Base-by-base conservation (phyloP, 92 coral and sea anemone species). In the Phenganax marumi region DNA sequence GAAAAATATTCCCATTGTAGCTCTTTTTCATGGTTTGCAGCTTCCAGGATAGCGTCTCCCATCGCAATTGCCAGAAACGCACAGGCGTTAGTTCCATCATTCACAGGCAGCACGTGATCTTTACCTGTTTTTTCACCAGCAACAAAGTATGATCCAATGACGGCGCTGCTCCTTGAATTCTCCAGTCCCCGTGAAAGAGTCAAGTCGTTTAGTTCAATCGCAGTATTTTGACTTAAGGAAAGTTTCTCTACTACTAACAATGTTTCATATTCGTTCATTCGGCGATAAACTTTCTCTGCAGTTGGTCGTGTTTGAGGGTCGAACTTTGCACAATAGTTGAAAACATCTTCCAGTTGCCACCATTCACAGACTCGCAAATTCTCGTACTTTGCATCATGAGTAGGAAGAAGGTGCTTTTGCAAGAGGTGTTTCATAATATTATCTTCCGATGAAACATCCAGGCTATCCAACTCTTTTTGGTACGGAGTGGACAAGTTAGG, bases 21-120 rank as follows among this genome's bases (percentile, higher is more conserved):
- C 43, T 65, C 39, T 43, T 62, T 43, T 48, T 47, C 52, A 48
- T 66, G 16, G 12, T 26, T 46, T n/a, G 68, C 77, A 24, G 46
- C 76, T 71, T 81, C 62, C 57, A 81, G 51, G 57, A 81, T 55
- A 12, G 76, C 76, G 58, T 81, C 85, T 16, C 85, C 57, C 54
- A 81, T 68, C 68, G 61, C 76, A 54, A 81, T 18, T 21, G 85
- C 77, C 52, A 81, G 50, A 54, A 75, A 75, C 63, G 49, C 80
- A 53, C 80, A 75, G 26, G 80, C 62, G 65, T 75, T 75, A 13
- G 85, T 81, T 81, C 76, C 85, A 71, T 68, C 85, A 60, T 81
- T 81, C 52, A 48, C 85, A 33, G 65, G 85, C 12, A 50, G 12
- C 52, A 17, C 9, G n/a, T n/a, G n/a, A 33, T 33, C 43, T 33